A percentile compares a stretch with the other conserved stretches of the same genome.
Evolutionary conservation across 2,888 invertebrate species (phyloP).

Genomic region (Acleris holmiana): DNA sequence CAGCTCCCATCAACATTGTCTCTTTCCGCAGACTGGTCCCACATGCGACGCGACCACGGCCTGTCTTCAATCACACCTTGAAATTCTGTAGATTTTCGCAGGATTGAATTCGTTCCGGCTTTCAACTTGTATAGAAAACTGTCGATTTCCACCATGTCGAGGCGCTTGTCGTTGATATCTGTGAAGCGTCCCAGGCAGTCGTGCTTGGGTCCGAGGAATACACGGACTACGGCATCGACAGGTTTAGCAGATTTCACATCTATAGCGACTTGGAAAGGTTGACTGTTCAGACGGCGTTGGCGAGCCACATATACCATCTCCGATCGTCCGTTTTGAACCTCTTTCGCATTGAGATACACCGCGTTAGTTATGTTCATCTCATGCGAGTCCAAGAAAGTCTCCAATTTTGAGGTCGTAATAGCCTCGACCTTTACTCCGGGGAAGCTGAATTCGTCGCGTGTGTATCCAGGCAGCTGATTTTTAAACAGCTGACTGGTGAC

Average conservation of each 20-base stretch:
- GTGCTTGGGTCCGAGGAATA: slow-evolving; percentile 89
- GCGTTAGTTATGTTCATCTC: slow-evolving; percentile 87
- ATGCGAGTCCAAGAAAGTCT: slow-evolving; percentile 88
- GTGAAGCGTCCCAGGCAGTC: slow-evolving; percentile 85
- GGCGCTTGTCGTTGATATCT: slow-evolving; percentile 73
- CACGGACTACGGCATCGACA: slow-evolving; percentile 85
- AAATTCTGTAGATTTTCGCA: slow-evolving; percentile 88
- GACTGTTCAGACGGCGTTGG: slow-evolving; percentile 86
- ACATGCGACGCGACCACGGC: slow-evolving; percentile 66
- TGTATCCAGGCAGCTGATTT: slow-evolving; percentile 84
- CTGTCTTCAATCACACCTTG: slow-evolving; percentile 86
- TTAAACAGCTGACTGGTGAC: slow-evolving; percentile 85
- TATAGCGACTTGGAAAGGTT: slow-evolving; percentile 85
- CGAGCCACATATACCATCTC: slow-evolving; percentile 81
- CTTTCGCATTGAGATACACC: slow-evolving; percentile 75
- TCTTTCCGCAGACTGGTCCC: slow-evolving; percentile 53
- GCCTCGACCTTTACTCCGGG: slow-evolving; percentile 86
- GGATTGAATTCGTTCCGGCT: slow-evolving; percentile 87
- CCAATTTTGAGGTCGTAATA: slow-evolving; percentile 85
- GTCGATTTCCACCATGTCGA: slow-evolving; percentile 76
- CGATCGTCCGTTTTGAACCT: slow-evolving; percentile 76
- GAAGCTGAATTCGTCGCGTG: slow-evolving; percentile 84
- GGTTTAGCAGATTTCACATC: slow-evolving; percentile 83
- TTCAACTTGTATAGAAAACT: slow-evolving; percentile 85
- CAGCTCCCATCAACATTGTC: slow-evolving; percentile 72